phyloP scores from a whole-genome alignment of 2,888 invertebrate genomes.

The Catocala fraxini region DNA sequence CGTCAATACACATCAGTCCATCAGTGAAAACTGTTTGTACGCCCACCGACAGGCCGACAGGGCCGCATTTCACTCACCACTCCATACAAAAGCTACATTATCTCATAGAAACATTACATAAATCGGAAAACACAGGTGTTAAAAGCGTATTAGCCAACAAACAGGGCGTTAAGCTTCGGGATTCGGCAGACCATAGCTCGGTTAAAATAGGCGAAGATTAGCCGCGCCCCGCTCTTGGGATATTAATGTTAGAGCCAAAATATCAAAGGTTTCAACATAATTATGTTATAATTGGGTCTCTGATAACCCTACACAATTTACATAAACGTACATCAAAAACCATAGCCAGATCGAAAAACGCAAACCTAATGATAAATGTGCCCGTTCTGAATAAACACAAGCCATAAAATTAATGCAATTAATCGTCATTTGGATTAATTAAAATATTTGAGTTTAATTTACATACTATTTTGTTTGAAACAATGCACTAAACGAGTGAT shows the following conservation, averaged over 20 bases:
- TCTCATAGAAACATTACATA: conserved; percentile 71
- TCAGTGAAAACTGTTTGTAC: conserved; percentile 54
- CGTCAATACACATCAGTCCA: conserved; percentile 51
- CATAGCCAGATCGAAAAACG: conserved; percentile 35
- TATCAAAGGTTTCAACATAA: conserved; percentile 67
- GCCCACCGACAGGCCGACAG: conserved; percentile 44
- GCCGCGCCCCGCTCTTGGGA: conserved; percentile 65
- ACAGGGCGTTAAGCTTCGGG: conserved; percentile 82
- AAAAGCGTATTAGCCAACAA: conserved; percentile 84
- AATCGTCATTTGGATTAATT: conserved; percentile 44
- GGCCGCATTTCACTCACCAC: conserved; percentile 66
- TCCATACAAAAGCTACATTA: conserved; percentile 70
- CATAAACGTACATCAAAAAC: conserved; percentile 37
- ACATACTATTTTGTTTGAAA: conserved; percentile 40
- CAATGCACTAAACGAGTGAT: conserved; percentile 34
- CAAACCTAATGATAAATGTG: conserved; percentile 28
- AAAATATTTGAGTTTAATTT: conserved; percentile 42
- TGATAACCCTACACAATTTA: conserved; percentile 47
- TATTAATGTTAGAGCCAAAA: conserved; percentile 74
- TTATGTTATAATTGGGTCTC: conserved; percentile 53
- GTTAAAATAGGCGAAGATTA: conserved; percentile 82
- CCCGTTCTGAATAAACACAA: conserved; percentile 34
- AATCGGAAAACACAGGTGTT: conserved; percentile 81
- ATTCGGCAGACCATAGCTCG: conserved; percentile 76
- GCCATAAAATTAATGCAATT: conserved; percentile 41